Evolutionary conservation across 2,888 invertebrate genomes (phyloP).

Genomic region (Plebejus anna): DNA sequence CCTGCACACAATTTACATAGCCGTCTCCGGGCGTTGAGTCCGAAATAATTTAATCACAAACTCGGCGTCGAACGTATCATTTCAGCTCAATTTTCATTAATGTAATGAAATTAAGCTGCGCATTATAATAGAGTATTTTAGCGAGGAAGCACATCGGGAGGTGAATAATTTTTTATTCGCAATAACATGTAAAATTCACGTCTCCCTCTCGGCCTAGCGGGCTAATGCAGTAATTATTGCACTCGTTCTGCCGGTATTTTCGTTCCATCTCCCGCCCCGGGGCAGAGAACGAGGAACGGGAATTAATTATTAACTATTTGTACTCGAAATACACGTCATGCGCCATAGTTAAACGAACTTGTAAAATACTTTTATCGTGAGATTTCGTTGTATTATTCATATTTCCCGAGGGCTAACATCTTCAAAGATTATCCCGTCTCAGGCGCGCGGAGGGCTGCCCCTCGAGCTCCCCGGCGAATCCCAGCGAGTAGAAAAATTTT

Average conservation of each 20-base stretch:
- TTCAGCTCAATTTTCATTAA: constrained; percentile 8
- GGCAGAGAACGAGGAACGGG: neutral
- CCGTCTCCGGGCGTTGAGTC: constrained; percentile 7
- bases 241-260: constrained; percentile 3
- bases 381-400: constrained; percentile 19
- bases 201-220: neutral
- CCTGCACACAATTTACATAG: neutral
- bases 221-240: constrained; percentile 6
- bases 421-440: constrained; percentile 6
- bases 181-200: constrained; percentile 9
- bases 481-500: neutral
- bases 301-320: constrained; percentile 20
- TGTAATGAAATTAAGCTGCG: constrained; percentile 13
- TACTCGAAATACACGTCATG: neutral
- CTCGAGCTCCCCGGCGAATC: neutral
- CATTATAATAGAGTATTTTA: neutral
- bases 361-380: constrained; percentile 11
- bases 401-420: constrained; percentile 11
- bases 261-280: constrained; percentile 11
- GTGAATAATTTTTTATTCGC: constrained; percentile 9
- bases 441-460: neutral
- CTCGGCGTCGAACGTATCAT: constrained; percentile 12
- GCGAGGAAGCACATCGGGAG: neutral
- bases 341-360: neutral
- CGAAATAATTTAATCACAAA: constrained; percentile 13